Conservation (phyloP, 2,113 vertebrate species). For the Brachionichthys hirsutus region DNA sequence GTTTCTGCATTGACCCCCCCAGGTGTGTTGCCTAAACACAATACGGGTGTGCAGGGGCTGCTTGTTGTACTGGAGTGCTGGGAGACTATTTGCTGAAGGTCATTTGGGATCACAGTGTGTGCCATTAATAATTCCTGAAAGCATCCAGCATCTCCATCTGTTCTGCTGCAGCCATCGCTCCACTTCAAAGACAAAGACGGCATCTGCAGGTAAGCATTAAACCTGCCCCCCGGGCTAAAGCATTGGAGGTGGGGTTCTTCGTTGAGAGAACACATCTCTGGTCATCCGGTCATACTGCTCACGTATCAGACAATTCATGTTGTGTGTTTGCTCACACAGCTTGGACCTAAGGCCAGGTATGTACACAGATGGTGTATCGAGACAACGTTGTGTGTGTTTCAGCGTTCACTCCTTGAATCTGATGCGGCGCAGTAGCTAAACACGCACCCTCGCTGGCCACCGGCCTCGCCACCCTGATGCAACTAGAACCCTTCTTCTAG, state of each 20-base stretch:
- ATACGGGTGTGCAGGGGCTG: constrained; percentile 64
- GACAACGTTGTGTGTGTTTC: constrained; percentile 16
- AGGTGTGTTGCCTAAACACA: constrained; percentile 75
- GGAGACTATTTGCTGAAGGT: constrained; percentile 77
- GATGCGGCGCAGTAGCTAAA: constrained; percentile 53
- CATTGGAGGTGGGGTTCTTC: constrained; percentile 59
- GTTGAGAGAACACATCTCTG: constrained; percentile 45
- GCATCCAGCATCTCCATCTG: constrained; percentile 76
- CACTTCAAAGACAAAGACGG: constrained; percentile 70
- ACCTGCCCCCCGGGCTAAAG: constrained; percentile 55
- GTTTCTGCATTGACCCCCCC: constrained; percentile 63
- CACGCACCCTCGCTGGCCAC: constrained; percentile 50
- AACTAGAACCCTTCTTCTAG: constrained; percentile 72
- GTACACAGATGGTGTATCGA: constrained; percentile 23
- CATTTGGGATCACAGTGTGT: constrained; percentile 75
- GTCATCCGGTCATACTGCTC: constrained; percentile 45
- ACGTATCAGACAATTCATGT: constrained; percentile 52
- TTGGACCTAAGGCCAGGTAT: constrained; percentile 25
- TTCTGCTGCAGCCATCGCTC: constrained; percentile 60
- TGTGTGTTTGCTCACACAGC: constrained; percentile 44
- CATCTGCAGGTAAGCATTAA: constrained; percentile 64
- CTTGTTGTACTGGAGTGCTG: constrained; percentile 60
- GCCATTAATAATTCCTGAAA: constrained; percentile 80
- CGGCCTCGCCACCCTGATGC: constrained; percentile 68
- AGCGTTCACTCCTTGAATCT: constrained; percentile 36